phyloP scores from a whole-genome alignment of 2,797 vertebrate genomes.

The Alfaro cultratus region DNA sequence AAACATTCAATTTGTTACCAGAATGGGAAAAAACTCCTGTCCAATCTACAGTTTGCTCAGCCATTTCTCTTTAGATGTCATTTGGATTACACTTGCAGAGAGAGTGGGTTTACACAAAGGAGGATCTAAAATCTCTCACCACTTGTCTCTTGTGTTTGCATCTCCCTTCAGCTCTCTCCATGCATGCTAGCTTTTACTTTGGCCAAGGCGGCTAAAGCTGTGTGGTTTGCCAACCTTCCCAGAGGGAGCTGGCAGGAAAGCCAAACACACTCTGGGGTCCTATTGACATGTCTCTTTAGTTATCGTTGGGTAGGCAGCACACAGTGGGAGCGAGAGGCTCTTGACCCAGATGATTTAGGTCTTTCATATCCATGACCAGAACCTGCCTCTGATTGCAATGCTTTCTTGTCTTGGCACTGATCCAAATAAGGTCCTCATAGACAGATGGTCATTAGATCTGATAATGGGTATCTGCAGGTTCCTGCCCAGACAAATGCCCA shows the following conservation, averaged over 20 bases:
- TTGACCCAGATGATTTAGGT: conserved; percentile 64
- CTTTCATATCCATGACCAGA: conserved; percentile 32
- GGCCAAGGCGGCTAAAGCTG: conserved; percentile 48
- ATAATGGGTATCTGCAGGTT: conserved; percentile 75
- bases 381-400: conserved; percentile 45
- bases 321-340: conserved; percentile 61
- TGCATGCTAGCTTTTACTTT: conserved; percentile 60
- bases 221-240: conserved; percentile 54
- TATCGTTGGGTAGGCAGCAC: conserved; percentile 46
- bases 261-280: conserved; percentile 61
- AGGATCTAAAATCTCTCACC: conserved; percentile 35
- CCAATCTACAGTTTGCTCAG: conserved; percentile 33
- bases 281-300: conserved; percentile 69
- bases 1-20: conserved; percentile 11
- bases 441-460: conserved; percentile 75
- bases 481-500: conserved; percentile 53
- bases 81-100: conserved; percentile 36
- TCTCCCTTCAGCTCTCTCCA: conserved; percentile 52
- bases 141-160: conserved; percentile 32
- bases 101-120: conserved; percentile 29
- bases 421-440: conserved; percentile 67
- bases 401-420: conserved; percentile 55
- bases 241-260: conserved; percentile 62
- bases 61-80: conserved; percentile 48
- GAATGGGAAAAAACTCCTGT: conserved; percentile 19